Conservation (phyloP, 1,140 invertebrate genomes). For the Pentalonia nigronervosa region DNA sequence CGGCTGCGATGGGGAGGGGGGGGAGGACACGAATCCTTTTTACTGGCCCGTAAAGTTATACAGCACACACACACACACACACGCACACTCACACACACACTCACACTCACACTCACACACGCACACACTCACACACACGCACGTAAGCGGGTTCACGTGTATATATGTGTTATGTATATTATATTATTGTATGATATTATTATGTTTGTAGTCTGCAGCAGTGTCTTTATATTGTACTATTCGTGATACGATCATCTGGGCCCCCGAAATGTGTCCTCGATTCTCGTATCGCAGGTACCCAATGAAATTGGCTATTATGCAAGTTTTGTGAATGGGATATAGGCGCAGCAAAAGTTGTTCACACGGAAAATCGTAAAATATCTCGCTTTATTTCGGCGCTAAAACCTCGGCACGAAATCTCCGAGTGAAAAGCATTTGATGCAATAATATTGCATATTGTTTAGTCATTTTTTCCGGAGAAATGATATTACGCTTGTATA, state of each 20-base stretch:
- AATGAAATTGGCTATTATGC: conserved; percentile 39
- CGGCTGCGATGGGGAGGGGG: not conserved
- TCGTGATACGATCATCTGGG: conserved; percentile 4
- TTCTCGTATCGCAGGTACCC: conserved; percentile 9
- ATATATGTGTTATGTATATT: not conserved
- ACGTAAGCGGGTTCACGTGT: not conserved
- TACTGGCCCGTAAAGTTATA: conserved; percentile 10
- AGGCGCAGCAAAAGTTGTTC: not conserved
- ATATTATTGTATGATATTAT: not conserved
- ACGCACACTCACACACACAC: no score
- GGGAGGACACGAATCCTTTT: not conserved
- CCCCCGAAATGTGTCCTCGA: conserved; percentile 7
- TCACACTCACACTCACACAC: not conserved
- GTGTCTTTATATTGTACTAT: conserved; percentile 25
- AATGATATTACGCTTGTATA: not conserved
- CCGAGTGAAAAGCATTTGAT: not conserved
- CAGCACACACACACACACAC: not conserved
- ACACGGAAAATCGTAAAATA: conserved; percentile 15
- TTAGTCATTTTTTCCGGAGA: not conserved
- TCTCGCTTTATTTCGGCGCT: not conserved
- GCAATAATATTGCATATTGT: not conserved
- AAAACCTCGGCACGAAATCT: not conserved
- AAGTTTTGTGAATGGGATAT: not conserved
- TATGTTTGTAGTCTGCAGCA: not conserved
- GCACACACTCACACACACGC: no score